Percentiles rank a stretch among this genome's conserved stretches.
Evolutionary conservation across 2,797 vertebrate species (phyloP).

Genomic region (Eurystomus glaucurus): DNA sequence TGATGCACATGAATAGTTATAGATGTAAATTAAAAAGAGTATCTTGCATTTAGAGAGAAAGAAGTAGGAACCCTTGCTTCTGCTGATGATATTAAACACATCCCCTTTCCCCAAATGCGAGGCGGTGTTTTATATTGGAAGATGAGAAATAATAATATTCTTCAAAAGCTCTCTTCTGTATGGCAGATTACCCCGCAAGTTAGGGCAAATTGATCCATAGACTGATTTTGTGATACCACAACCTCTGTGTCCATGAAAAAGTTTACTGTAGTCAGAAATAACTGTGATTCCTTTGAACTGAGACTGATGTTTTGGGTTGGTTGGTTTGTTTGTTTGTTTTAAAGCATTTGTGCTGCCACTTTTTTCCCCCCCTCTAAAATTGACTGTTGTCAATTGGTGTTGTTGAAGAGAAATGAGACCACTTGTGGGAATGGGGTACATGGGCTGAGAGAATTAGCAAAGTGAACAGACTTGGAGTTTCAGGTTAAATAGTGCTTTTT

Average conservation of each 20-base stretch:
- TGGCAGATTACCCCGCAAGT: background rate
- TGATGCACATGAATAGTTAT: background rate
- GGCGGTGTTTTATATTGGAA: background rate
- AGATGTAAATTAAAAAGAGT: background rate
- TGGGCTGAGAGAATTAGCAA: background rate
- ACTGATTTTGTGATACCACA: background rate
- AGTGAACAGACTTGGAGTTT: background rate
- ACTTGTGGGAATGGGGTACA: background rate
- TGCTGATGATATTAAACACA: background rate
- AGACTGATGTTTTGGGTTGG: background rate
- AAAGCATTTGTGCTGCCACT: background rate
- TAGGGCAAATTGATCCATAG: background rate
- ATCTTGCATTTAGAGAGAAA: background rate
- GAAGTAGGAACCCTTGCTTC: background rate
- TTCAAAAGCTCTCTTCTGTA: background rate
- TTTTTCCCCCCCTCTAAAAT: background rate
- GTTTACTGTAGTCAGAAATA: background rate
- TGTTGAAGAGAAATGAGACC: background rate
- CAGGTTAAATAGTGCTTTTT: background rate
- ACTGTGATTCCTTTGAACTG: background rate
- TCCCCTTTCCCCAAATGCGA: background rate
- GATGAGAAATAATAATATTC: background rate
- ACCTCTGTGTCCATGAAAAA: background rate
- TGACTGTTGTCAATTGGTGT: background rate
- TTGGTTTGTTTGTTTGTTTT: background rate